These are phyloP conservation scores for Cosmia trapezina DNA, from an alignment of 2,888 invertebrate species.

Conservation along the genomic window DNA sequence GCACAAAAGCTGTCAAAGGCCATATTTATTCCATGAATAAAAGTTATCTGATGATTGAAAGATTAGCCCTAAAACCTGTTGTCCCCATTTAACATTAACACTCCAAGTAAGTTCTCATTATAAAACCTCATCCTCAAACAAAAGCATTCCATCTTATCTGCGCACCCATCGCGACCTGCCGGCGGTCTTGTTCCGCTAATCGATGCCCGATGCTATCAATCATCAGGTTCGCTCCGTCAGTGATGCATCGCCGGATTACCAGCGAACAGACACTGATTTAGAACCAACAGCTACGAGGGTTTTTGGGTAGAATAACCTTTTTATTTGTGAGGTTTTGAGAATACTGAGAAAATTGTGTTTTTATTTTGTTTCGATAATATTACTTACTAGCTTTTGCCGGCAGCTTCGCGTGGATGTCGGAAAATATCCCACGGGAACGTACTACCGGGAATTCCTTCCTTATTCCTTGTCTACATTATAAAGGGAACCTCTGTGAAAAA, in stretches of 20 bases:
- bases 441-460: no score
- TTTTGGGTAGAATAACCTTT: constrained; percentile 4
- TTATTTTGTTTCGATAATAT: no score
- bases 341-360: no score
- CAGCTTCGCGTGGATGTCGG: no score
- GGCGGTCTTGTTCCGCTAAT: constrained; percentile 11
- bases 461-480: no score
- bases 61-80: no score
- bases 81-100: not conserved
- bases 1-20: no score
- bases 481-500: no score
- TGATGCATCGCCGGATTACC: constrained; percentile 63
- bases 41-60: no score
- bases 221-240: constrained; percentile 45
- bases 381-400: no score
- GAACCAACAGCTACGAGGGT: constrained; percentile 8
- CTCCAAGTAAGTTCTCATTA: not conserved
- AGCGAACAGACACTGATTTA: constrained; percentile 44
- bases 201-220: constrained; percentile 58
- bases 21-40: no score
- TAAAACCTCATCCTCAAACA: not conserved
- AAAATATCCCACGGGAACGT: no score
- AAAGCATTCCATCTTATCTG: constrained; percentile 10
- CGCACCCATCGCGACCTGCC: constrained; percentile 22
- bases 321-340: constrained; percentile 6